Evolutionary conservation across 2,888 invertebrate species (phyloP).

Genomic region (Odontomyia ornata): DNA sequence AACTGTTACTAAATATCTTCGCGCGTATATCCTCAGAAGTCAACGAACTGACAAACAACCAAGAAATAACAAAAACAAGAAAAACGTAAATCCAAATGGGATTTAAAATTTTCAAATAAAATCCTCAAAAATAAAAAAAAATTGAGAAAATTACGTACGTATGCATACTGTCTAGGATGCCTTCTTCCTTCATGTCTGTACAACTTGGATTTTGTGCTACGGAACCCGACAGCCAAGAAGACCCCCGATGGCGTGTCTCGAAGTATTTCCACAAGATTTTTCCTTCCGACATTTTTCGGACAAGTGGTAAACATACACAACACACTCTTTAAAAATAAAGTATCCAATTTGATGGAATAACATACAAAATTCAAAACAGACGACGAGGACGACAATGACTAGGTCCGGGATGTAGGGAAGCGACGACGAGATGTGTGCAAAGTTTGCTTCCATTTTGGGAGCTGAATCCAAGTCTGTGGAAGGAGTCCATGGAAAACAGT

Average conservation of each 20-base stretch:
- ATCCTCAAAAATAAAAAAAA: background rate
- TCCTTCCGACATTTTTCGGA: slow-evolving; percentile 48
- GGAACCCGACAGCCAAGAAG: background rate
- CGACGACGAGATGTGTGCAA: no score
- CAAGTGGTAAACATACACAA: slow-evolving; percentile 48
- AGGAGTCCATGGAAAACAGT: background rate
- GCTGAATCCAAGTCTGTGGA: no score
- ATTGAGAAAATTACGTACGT: background rate
- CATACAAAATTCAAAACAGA: slow-evolving; percentile 21
- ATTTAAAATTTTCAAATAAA: background rate
- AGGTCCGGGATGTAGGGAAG: background rate
- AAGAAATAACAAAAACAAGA: background rate
- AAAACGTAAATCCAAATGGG: slow-evolving; percentile 6
- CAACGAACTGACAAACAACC: slow-evolving; percentile 7
- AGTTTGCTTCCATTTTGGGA: no score
- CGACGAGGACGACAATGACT: background rate
- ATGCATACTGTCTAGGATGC: background rate
- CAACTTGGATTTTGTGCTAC: background rate
- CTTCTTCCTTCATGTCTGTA: background rate
- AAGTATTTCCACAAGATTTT: slow-evolving; percentile 47
- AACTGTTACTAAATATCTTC: slow-evolving; percentile 14
- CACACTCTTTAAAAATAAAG: slow-evolving; percentile 26
- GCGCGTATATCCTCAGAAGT: slow-evolving; percentile 3
- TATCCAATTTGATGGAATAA: slow-evolving; percentile 18
- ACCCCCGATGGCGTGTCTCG: slow-evolving; percentile 40